Conservation (phyloP, 35 echinoderm and acorn worm species). For the Lytechinus pictus region DNA sequence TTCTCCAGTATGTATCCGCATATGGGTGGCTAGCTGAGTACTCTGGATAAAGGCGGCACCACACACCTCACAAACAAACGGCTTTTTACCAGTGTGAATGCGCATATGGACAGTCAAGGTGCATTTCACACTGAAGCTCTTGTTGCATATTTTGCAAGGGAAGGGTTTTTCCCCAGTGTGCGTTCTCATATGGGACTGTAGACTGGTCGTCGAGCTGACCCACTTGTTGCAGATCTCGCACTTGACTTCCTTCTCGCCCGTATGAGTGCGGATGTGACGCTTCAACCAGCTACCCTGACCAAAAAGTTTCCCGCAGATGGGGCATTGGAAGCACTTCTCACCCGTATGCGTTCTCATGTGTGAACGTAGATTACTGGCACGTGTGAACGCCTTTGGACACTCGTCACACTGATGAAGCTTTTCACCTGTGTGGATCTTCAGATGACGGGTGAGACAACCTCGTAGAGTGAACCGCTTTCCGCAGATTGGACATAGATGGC, state of each 20-base stretch:
- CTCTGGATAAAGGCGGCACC: slow-evolving; percentile 52
- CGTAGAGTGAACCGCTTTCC: background rate
- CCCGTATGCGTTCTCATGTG: background rate
- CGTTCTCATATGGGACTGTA: slow-evolving; percentile 65
- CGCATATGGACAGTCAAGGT: slow-evolving; percentile 61
- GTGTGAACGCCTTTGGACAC: background rate
- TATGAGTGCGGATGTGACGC: slow-evolving; percentile 51
- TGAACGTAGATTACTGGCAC: background rate
- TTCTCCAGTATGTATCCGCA: background rate
- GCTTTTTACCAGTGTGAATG: slow-evolving; percentile 73
- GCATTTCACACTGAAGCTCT: slow-evolving; percentile 58
- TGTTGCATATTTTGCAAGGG: slow-evolving; percentile 64
- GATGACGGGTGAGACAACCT: background rate
- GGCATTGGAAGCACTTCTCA: background rate
- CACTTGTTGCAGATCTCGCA: slow-evolving; percentile 62
- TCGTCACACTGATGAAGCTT: background rate
- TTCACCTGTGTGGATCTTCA: background rate
- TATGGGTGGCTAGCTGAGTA: background rate
- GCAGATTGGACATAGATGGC: background rate
- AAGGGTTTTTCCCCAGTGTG: slow-evolving; percentile 41
- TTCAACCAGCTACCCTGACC: background rate
- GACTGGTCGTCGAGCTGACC: slow-evolving; percentile 50
- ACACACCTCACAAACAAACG: slow-evolving; percentile 70
- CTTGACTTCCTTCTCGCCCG: slow-evolving; percentile 14
- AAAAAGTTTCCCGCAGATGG: background rate